A percentile compares a stretch with the other conserved stretches of the same genome.
Evolutionary conservation across 2,797 vertebrate genomes (phyloP).

Genomic region (Sebastes kiyomatsui): DNA sequence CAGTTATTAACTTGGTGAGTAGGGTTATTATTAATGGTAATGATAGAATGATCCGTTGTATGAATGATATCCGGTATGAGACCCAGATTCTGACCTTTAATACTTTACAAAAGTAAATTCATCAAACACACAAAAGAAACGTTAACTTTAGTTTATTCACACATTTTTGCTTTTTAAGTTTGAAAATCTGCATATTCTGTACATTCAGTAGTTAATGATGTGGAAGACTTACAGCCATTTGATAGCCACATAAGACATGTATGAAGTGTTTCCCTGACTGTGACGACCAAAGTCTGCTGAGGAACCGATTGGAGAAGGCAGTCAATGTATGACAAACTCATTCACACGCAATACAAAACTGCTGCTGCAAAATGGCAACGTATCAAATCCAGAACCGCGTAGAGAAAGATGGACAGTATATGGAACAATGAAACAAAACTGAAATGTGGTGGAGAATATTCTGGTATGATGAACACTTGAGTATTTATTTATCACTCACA

Average conservation of each 20-base stretch:
- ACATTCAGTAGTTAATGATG: constrained; percentile 78
- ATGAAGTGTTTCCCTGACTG: constrained; percentile 56
- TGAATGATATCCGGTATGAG: neutral
- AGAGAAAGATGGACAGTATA: neutral
- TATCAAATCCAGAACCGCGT: neutral
- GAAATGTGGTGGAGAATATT: neutral
- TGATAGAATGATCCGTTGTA: neutral
- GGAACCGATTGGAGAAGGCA: constrained; percentile 40
- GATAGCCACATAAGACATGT: constrained; percentile 48
- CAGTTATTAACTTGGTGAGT: neutral
- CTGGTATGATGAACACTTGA: neutral
- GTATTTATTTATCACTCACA: neutral
- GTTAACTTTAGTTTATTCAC: constrained; percentile 72
- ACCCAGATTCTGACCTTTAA: neutral
- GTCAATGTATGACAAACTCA: neutral
- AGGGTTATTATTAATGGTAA: neutral
- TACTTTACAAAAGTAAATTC: neutral
- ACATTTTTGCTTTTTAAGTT: constrained; percentile 60
- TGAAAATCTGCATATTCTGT: constrained; percentile 74
- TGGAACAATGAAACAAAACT: neutral
- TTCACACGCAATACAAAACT: constrained; percentile 24
- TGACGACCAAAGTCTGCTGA: constrained; percentile 40
- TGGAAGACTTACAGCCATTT: constrained; percentile 73
- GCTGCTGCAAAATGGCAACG: constrained; percentile 5
- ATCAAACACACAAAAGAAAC: neutral